Evolutionary conservation across 2,113 vertebrate species (phyloP).

Genomic region (Ceyx melanurus): DNA sequence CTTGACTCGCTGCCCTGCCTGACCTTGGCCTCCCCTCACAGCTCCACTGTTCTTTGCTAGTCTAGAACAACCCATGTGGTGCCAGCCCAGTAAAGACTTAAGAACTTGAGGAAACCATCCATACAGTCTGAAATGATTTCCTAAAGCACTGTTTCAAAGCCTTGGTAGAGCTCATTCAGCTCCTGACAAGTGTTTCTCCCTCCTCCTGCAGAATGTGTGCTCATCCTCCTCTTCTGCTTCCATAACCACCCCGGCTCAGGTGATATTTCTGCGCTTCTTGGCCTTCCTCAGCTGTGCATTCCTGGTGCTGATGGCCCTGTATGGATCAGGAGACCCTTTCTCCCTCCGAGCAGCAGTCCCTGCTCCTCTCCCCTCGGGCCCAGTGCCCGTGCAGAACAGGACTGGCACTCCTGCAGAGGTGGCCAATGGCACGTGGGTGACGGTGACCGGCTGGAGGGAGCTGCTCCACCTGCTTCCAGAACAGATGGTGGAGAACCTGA

Average conservation of each 20-base stretch:
- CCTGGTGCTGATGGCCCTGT: constrained; percentile 77
- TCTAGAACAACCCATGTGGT: neutral
- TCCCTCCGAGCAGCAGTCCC: neutral
- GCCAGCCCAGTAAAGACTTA: neutral
- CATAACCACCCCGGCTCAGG: constrained; percentile 78
- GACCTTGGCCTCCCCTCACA: neutral
- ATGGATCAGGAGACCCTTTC: constrained; percentile 61
- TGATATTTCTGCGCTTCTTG: constrained; percentile 85
- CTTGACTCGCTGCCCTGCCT: neutral
- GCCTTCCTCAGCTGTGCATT: constrained; percentile 87
- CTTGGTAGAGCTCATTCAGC: neutral
- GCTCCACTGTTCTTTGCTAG: neutral
- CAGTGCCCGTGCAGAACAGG: neutral
- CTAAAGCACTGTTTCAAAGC: neutral
- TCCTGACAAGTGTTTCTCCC: neutral
- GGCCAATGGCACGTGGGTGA: neutral
- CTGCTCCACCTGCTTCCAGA: constrained; percentile 81
- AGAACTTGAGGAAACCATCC: neutral
- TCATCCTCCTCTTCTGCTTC: constrained; percentile 46
- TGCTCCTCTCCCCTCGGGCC: neutral
- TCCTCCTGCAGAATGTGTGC: constrained; percentile 77
- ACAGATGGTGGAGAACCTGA: constrained; percentile 66
- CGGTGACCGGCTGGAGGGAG: constrained; percentile 69
- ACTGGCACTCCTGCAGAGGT: neutral
- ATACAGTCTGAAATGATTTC: neutral